These are phyloP conservation scores for Phrixothrix hirtus DNA, from an alignment of 2,888 invertebrate genomes.

Conservation along the genomic window DNA sequence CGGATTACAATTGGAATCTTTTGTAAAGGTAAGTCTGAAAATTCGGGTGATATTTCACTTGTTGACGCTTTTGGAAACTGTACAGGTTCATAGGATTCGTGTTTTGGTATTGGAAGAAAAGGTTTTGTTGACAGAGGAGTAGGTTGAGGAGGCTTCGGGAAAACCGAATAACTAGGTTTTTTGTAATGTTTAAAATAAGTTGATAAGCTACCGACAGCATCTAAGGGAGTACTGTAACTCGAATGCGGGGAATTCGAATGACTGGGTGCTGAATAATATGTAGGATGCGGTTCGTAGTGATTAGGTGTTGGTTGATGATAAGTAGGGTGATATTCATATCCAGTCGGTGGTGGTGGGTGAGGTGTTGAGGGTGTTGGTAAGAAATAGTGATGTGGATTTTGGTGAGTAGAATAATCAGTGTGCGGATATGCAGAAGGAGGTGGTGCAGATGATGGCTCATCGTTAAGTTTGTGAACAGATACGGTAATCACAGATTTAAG, in stretches of 20 bases:
- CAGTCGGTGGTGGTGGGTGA: neutral
- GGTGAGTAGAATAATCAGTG: conserved; percentile 1
- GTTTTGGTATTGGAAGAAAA: neutral
- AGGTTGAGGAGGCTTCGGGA: neutral
- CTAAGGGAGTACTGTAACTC: neutral
- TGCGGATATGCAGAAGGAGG: conserved; percentile 2
- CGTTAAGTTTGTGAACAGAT: neutral
- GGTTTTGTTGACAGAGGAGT: neutral
- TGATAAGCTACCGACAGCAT: neutral
- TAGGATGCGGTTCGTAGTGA: neutral
- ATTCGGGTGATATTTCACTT: neutral
- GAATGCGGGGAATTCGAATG: neutral
- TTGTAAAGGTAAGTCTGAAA: neutral
- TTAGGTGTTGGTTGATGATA: neutral
- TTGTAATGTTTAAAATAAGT: neutral
- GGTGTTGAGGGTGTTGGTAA: neutral
- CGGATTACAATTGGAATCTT: neutral
- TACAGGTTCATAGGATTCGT: neutral
- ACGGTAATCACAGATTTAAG: conserved; percentile 4
- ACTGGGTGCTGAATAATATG: neutral
- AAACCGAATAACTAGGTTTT: neutral
- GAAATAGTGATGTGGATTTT: neutral
- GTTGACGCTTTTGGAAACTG: neutral
- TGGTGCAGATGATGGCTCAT: neutral
- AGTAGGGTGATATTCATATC: neutral